Evolutionary conservation across 2,113 vertebrate genomes (phyloP), one percentile per base, ranked within the genome.

Genomic region (Sinocyclocheilus anshuiensis): DNA sequence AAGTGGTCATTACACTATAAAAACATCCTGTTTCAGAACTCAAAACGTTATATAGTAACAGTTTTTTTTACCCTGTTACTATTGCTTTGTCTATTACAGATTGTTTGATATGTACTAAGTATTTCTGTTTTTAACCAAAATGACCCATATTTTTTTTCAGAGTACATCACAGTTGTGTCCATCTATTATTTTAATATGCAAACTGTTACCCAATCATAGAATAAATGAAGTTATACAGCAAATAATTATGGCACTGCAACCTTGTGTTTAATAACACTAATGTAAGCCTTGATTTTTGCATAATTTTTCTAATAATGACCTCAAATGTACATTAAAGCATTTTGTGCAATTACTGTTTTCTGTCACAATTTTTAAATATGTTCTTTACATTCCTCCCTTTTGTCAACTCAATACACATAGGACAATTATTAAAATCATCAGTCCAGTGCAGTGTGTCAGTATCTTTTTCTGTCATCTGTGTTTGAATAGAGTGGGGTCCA

Each of bases 401-500:
- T 76, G 42, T 50, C n/a, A 76, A 26, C 42, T 9, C 42, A 76
- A 76, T 42, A 50, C 74, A 76, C 74, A 26, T 22, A 50, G 13
- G 74, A 26, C 26, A 76, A 76, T 24, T 0, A 76, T 76, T 76
- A 76, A 76, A 42, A 76, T 24, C 42, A 24, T 16, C 6, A 76
- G n/a, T 26, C 11, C 74, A 72, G 42, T 74, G 71, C 42, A 76
- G 74, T 76, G 42, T 22, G 74, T 26, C 74, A 48, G n/a, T 50
- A 42, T 72, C 74, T 76, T 76, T 26, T n/a, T 2, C 42, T 48
- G 5, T 76, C 74, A 50, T 76, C 74, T 8, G 42, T 76, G 74
- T 76, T 76, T 76, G n/a, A 12, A 48, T 50, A 26, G 74, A 76
- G 72, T 48, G 36, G 72, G 22, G 74, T 76, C 42, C 42, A 76